Conservation (phyloP, 2,113 vertebrate genomes). For the Prochilodus magdalenae region DNA sequence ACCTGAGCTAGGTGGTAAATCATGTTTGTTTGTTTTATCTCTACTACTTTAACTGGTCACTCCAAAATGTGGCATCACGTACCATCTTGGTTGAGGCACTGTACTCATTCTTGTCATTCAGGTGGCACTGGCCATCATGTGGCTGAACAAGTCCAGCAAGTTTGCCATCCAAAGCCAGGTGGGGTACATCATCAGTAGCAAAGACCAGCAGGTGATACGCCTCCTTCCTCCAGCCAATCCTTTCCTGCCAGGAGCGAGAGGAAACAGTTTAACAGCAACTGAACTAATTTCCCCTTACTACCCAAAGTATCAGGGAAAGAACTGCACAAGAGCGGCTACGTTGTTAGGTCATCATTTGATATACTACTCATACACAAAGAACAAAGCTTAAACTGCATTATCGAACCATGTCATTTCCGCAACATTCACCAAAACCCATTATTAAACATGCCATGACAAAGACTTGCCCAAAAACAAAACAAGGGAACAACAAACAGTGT, state of each 20-base stretch:
- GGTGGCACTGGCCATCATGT: slow-evolving; percentile 92
- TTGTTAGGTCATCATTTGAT: too few species aligned
- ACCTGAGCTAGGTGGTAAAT: too few species aligned
- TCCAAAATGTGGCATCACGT: slow-evolving; percentile 51
- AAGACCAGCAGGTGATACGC: slow-evolving; percentile 94
- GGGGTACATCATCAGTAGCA: slow-evolving; percentile 92
- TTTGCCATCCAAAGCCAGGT: slow-evolving; percentile 93
- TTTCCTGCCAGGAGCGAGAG: slow-evolving; percentile 76
- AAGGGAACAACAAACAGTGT: background rate
- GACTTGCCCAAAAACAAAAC: background rate
- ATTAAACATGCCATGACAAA: background rate
- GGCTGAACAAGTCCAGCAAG: slow-evolving; percentile 94
- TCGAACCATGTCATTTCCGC: background rate
- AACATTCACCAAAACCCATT: background rate
- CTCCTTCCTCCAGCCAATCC: slow-evolving; percentile 95
- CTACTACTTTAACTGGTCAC: background rate
- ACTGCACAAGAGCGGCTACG: too few species aligned
- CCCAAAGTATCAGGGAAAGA: background rate
- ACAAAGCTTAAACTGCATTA: background rate
- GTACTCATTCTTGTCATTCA: slow-evolving; percentile 89
- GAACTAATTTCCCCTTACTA: too few species aligned
- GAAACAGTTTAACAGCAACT: background rate
- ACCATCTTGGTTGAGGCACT: slow-evolving; percentile 90
- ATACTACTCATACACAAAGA: background rate
- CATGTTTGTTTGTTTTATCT: too few species aligned